Evolutionary conservation across 2,888 invertebrate genomes (phyloP).

Genomic region (Leptothorax acervorum): DNA sequence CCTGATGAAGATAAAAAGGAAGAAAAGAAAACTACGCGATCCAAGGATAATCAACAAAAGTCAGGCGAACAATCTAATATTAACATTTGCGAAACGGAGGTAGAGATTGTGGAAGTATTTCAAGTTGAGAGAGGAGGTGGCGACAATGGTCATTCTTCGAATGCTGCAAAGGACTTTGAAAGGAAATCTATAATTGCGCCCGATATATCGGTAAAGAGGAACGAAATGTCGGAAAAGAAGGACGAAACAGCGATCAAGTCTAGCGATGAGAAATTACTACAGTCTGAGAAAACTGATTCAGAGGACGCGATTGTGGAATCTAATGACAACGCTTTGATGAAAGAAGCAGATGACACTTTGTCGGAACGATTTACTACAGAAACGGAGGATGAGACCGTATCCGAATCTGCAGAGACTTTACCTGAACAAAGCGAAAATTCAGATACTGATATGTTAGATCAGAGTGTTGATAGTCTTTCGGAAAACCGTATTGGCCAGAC

Average conservation of each 20-base stretch:
- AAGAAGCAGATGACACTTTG: slow-evolving; percentile 71
- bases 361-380: slow-evolving; percentile 70
- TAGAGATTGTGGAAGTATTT: slow-evolving; percentile 82
- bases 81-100: slow-evolving; percentile 72
- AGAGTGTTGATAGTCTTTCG: slow-evolving; percentile 45
- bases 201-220: slow-evolving; percentile 12
- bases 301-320: slow-evolving; percentile 32
- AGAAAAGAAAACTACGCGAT: neutral
- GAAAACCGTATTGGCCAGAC: slow-evolving; percentile 38
- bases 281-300: slow-evolving; percentile 31
- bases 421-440: slow-evolving; percentile 77
- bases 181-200: slow-evolving; percentile 16
- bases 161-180: slow-evolving; percentile 38
- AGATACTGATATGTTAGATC: slow-evolving; percentile 69
- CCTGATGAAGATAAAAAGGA: slow-evolving; percentile 29
- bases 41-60: slow-evolving; percentile 30
- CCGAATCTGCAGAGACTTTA: slow-evolving; percentile 75
- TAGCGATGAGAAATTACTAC: slow-evolving; percentile 48
- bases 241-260: slow-evolving; percentile 48
- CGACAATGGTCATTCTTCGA: slow-evolving; percentile 47
- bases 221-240: slow-evolving; percentile 22
- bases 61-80: slow-evolving; percentile 12
- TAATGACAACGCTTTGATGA: slow-evolving; percentile 65
- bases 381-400: slow-evolving; percentile 78
- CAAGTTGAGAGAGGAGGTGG: slow-evolving; percentile 79